Evolutionary conservation across 2,113 vertebrate genomes (phyloP).

Genomic region (Catagonus wagneri): DNA sequence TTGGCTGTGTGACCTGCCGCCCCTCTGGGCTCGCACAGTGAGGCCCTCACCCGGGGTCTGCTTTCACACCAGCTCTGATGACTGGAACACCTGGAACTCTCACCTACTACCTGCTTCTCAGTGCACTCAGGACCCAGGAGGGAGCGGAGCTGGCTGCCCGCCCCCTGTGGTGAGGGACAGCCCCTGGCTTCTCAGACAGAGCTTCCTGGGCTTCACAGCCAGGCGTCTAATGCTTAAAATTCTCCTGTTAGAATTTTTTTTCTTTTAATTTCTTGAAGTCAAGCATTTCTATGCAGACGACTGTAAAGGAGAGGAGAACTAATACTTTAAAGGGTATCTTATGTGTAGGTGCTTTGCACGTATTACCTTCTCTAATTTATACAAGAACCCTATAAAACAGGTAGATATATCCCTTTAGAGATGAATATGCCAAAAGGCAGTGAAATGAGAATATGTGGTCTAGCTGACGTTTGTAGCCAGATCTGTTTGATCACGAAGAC

Average conservation of each 20-base stretch:
- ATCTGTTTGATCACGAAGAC: not conserved
- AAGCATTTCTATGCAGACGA: not conserved
- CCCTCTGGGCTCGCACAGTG: not conserved
- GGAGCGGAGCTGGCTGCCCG: not conserved
- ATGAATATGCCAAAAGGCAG: not conserved
- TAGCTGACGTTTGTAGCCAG: not conserved
- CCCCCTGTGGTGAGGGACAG: not conserved
- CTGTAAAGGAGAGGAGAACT: not conserved
- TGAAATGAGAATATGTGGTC: not conserved
- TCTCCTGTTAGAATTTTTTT: not conserved
- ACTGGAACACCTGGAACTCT: not conserved
- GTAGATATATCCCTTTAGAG: not conserved
- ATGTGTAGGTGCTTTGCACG: not conserved
- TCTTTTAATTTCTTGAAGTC: not conserved
- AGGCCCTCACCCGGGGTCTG: not conserved
- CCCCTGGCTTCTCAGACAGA: not conserved
- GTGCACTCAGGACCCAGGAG: not conserved
- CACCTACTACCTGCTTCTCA: not conserved
- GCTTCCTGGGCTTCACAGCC: not conserved
- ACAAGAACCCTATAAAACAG: not conserved
- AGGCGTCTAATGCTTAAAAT: not conserved
- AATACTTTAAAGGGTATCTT: not conserved
- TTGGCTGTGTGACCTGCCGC: accelerated
- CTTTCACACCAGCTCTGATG: not conserved
- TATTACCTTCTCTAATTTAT: not conserved